Conservation (phyloP, 1,140 invertebrate genomes). For the Andricus grossulariae region DNA sequence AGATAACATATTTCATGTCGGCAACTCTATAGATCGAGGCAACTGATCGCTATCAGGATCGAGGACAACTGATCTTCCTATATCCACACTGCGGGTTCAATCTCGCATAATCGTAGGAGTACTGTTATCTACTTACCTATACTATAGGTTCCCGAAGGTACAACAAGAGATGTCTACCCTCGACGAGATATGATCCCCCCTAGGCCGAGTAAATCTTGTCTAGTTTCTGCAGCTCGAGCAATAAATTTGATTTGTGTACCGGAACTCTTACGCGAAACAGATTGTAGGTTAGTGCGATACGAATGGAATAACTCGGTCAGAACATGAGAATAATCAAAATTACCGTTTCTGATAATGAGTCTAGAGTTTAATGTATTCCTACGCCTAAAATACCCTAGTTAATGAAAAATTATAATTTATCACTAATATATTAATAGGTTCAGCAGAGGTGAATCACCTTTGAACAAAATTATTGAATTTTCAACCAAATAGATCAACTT, state of each 20-base stretch:
- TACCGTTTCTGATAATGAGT: not conserved
- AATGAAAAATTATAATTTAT: too few species aligned
- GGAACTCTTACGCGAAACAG: slow-evolving; percentile 26
- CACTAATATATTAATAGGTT: too few species aligned
- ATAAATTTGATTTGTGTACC: slow-evolving; percentile 30
- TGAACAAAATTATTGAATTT: too few species aligned
- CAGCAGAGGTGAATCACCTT: too few species aligned
- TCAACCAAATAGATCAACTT: too few species aligned
- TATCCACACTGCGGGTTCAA: not conserved
- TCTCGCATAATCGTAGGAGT: slow-evolving; percentile 5
- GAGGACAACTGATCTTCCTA: not conserved
- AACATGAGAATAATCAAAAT: not conserved
- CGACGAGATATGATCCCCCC: slow-evolving; percentile 6
- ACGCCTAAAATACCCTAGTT: too few species aligned
- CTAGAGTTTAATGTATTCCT: too few species aligned
- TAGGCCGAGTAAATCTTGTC: slow-evolving; percentile 14
- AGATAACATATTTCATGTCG: not conserved
- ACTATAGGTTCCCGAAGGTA: slow-evolving; percentile 9
- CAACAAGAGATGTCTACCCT: not conserved
- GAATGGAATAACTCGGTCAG: slow-evolving; percentile 5
- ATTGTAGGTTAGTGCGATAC: slow-evolving; percentile 20
- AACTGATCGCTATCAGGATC: slow-evolving; percentile 2
- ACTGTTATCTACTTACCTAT: not conserved
- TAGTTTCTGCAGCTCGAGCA: slow-evolving; percentile 11
- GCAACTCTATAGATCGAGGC: not conserved